Evolutionary conservation across 2,888 invertebrate genomes (phyloP).

Genomic region (Euzophera pinguis): DNA sequence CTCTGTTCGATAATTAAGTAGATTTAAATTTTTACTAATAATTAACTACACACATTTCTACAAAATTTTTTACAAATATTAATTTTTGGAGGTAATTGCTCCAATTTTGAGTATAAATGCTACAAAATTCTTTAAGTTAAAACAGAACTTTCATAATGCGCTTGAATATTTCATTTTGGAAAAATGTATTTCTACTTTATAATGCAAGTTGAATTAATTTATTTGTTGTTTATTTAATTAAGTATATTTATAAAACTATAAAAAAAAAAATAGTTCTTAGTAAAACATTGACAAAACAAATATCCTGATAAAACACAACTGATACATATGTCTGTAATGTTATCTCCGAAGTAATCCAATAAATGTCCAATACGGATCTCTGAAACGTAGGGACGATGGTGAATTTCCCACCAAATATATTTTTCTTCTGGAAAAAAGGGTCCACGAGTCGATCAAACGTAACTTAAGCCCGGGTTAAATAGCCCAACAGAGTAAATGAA

Average conservation of each 20-base stretch:
- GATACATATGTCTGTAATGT: slow-evolving; percentile 27
- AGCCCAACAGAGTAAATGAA: slow-evolving; percentile 5
- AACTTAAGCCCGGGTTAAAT: slow-evolving; percentile 10
- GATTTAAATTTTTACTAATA: no score
- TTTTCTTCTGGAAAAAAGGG: slow-evolving; percentile 24
- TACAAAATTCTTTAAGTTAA: no score
- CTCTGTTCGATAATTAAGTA: no score
- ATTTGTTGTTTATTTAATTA: no score
- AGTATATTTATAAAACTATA: neutral
- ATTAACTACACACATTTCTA: no score
- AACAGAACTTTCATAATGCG: no score
- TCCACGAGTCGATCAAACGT: slow-evolving; percentile 10
- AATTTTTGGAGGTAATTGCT: no score
- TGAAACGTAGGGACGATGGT: slow-evolving; percentile 21
- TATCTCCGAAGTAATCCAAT: slow-evolving; percentile 38
- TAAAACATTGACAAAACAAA: neutral
- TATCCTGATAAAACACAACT: slow-evolving; percentile 1
- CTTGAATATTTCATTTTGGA: no score
- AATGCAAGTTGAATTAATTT: no score
- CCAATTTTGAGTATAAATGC: no score
- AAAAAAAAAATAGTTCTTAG: neutral
- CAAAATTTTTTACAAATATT: no score
- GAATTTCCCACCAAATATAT: slow-evolving; percentile 24
- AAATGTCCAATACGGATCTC: slow-evolving; percentile 36
- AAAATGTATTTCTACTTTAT: no score